These are phyloP conservation scores for Etheostoma spectabile DNA, from an alignment of 2,113 vertebrate species.

Conservation along the genomic window DNA sequence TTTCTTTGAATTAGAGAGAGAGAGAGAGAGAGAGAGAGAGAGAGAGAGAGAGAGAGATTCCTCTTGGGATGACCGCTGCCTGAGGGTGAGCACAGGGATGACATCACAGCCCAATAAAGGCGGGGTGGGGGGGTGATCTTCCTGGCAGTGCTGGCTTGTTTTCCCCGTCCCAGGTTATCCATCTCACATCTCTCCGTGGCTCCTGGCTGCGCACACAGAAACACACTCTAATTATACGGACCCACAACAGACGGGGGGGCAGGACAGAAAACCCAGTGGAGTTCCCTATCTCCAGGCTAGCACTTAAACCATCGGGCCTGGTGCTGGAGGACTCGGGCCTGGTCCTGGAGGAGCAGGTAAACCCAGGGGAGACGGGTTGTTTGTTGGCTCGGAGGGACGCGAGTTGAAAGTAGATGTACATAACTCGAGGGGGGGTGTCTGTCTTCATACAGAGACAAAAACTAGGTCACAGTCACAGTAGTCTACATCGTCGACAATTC, in stretches of 20 bases:
- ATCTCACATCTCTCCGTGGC: constrained; percentile 57
- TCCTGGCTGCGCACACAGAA: constrained; percentile 23
- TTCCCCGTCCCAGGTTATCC: constrained; percentile 48
- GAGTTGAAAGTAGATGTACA: background rate
- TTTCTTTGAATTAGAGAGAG: no score
- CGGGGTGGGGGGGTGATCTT: constrained; percentile 24
- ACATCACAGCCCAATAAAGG: constrained; percentile 46
- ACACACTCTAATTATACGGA: constrained; percentile 7
- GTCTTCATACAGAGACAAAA: background rate
- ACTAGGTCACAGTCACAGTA: background rate
- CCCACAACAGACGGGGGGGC: constrained; percentile 1
- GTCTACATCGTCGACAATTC: no score
- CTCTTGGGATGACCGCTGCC: background rate
- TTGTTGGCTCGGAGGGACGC: background rate
- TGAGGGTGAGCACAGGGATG: constrained; percentile 3
- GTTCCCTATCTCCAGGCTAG: background rate
- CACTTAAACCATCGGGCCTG: background rate
- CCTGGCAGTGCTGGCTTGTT: constrained; percentile 51
- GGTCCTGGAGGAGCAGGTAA: constrained; percentile 31
- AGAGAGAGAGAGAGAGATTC: background rate
- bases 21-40: background rate
- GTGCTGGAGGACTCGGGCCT: background rate
- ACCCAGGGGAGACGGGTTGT: background rate
- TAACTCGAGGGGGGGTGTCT: background rate
- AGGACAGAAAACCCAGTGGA: constrained; percentile 16